A percentile compares a stretch with the other conserved stretches of the same genome.
Conservation (phyloP, 2,888 invertebrate genomes). For the Rhorus exstirpatorius region DNA sequence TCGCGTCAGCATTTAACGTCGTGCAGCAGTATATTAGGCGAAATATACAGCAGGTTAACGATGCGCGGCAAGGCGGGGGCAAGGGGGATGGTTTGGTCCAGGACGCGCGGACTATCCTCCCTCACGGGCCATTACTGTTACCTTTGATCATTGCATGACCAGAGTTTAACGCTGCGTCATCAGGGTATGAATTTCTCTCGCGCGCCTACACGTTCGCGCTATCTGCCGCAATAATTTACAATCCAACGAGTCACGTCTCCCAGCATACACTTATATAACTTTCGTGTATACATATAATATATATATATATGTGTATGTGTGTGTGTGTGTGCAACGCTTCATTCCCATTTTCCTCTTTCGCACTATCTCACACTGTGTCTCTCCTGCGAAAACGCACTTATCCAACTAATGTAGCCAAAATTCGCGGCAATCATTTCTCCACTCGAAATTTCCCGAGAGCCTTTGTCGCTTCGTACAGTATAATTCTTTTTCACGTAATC, state of each 20-base stretch:
- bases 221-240: constrained; percentile 82
- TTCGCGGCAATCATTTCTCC: constrained; percentile 48
- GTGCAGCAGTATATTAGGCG: constrained; percentile 84
- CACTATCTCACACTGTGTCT: constrained; percentile 19
- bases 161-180: constrained; percentile 85
- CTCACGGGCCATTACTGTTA: constrained; percentile 86
- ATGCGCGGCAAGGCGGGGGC: neutral
- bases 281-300: no score
- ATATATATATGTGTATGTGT: constrained; percentile 20
- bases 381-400: constrained; percentile 55
- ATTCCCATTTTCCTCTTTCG: constrained; percentile 43
- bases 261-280: constrained; percentile 67
- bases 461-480: neutral
- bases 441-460: constrained; percentile 6
- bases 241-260: constrained; percentile 73
- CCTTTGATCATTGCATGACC: constrained; percentile 85
- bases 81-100: constrained; percentile 62
- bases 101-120: constrained; percentile 82
- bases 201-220: constrained; percentile 71
- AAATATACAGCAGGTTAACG: constrained; percentile 77
- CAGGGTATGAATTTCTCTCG: constrained; percentile 85
- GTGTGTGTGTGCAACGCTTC: constrained; percentile 35
- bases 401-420: neutral
- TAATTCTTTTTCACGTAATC: neutral
- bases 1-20: constrained; percentile 85